Percentiles rank a stretch among this genome's conserved stretches.
These are phyloP conservation scores for Camponotus pennsylvanicus DNA, from an alignment of 1,140 invertebrate species.

Conservation along the genomic window DNA sequence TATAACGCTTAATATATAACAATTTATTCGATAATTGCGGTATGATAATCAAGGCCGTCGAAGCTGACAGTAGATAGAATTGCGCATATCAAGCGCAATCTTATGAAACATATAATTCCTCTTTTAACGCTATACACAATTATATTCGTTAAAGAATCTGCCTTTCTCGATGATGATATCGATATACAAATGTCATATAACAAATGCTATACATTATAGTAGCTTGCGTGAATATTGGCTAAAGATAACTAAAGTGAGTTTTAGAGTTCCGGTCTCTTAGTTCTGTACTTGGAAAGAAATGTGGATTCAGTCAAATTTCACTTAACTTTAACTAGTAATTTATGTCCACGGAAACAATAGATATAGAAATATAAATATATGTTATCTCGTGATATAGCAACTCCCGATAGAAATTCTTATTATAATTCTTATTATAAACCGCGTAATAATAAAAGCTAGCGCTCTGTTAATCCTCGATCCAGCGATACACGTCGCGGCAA, in stretches of 20 bases:
- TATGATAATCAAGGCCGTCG: slow-evolving; percentile 60
- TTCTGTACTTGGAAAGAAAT: neutral
- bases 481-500: neutral
- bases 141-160: slow-evolving; percentile 22
- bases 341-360: neutral
- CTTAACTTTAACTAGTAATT: neutral
- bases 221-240: neutral
- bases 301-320: neutral
- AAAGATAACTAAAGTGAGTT: neutral
- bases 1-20: slow-evolving; percentile 49
- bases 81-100: slow-evolving; percentile 32
- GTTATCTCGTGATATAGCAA: neutral
- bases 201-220: slow-evolving; percentile 10
- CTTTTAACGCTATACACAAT: slow-evolving; percentile 35
- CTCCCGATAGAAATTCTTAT: neutral
- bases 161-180: neutral
- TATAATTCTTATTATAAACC: neutral
- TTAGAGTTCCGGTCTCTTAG: too few species aligned
- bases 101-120: slow-evolving; percentile 53
- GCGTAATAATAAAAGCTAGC: neutral
- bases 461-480: neutral
- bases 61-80: slow-evolving; percentile 51
- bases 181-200: slow-evolving; percentile 2
- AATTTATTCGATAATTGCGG: slow-evolving; percentile 48
- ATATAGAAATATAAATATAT: slow-evolving; percentile 25